Evolutionary conservation across 2,888 invertebrate genomes (phyloP).

Genomic region (Halictus quadricinctus): DNA sequence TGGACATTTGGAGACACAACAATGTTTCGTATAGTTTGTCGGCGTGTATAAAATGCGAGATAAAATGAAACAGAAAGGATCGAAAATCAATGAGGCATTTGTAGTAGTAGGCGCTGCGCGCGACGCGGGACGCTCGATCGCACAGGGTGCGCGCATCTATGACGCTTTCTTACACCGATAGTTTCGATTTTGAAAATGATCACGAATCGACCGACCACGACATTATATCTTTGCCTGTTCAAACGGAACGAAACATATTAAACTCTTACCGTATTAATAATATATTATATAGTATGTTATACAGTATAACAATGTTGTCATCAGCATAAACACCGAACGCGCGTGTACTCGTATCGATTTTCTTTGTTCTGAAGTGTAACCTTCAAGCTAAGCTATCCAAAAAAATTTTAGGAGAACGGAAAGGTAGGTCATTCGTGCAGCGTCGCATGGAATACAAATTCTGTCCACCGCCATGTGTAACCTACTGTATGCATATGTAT

Average conservation of each 20-base stretch:
- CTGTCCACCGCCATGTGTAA: conserved; percentile 14
- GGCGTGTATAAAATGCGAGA: background rate
- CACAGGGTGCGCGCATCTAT: too few species aligned
- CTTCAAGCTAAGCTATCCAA: too few species aligned
- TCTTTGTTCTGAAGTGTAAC: background rate
- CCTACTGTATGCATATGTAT: background rate
- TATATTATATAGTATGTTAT: too few species aligned
- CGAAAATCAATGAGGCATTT: conserved; percentile 38
- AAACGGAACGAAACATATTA: background rate
- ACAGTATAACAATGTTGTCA: background rate
- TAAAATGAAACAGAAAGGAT: conserved; percentile 29
- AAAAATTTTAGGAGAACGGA: background rate
- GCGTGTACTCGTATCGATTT: background rate
- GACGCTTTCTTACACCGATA: background rate
- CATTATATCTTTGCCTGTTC: background rate
- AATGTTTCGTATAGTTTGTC: background rate
- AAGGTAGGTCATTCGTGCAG: conserved; percentile 23
- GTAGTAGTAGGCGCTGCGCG: background rate
- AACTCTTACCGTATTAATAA: background rate
- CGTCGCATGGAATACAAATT: conserved; percentile 48
- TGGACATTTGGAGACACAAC: background rate
- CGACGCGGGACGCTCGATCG: too few species aligned
- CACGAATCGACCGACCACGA: background rate
- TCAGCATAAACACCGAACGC: background rate
- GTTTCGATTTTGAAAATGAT: background rate